Evolutionary conservation across 2,888 invertebrate species (phyloP).

Genomic region (Crocallis elinguaria): DNA sequence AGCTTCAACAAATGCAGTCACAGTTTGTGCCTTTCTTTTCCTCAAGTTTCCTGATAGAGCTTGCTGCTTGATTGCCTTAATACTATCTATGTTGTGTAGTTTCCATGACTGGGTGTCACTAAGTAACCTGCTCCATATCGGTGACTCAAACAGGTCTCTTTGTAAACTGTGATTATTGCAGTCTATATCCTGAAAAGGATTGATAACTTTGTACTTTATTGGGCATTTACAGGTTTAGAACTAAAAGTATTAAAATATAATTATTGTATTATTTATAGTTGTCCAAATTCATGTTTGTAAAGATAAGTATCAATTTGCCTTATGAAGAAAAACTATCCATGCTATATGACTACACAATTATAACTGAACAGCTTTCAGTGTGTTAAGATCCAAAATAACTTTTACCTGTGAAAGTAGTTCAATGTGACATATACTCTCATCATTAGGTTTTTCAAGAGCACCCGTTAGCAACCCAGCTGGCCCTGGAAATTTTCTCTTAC

Average conservation of each 20-base stretch:
- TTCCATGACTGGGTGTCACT: constrained; percentile 60
- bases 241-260: no score
- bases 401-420: constrained; percentile 76
- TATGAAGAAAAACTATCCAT: no score
- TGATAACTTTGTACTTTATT: no score
- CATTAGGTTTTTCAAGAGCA: constrained; percentile 59
- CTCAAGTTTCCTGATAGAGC: constrained; percentile 63
- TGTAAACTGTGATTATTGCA: constrained; percentile 62
- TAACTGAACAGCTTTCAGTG: no score
- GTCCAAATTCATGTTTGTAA: no score
- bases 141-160: constrained; percentile 67
- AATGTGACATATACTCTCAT: constrained; percentile 67
- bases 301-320: no score
- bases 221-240: no score
- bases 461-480: constrained; percentile 75
- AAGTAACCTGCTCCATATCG: constrained; percentile 64
- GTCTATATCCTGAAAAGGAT: constrained; percentile 65
- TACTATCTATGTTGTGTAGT: constrained; percentile 60
- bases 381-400: neutral
- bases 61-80: constrained; percentile 68
- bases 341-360: no score
- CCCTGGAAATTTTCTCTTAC: constrained; percentile 77
- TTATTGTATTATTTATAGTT: no score
- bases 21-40: constrained; percentile 66
- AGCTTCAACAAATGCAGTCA: constrained; percentile 71